phyloP scores from a whole-genome alignment of 2,797 vertebrate species.

The Heliangelus exortis region DNA sequence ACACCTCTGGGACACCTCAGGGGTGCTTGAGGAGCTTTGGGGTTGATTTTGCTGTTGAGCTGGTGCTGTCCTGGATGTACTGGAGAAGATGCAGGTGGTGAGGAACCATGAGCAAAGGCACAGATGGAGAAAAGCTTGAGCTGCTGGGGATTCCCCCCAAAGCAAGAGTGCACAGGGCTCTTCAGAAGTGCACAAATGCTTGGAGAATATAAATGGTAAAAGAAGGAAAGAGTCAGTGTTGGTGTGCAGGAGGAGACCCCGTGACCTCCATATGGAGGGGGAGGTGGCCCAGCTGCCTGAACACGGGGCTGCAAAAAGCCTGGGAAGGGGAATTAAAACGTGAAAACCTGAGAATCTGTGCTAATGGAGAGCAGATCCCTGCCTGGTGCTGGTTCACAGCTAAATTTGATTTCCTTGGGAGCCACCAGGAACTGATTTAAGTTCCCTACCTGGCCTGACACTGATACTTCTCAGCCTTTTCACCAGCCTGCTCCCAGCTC shows the following conservation, averaged over 20 bases:
- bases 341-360: constrained; percentile 50
- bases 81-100: neutral
- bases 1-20: neutral
- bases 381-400: constrained; percentile 51
- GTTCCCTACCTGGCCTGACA: constrained; percentile 43
- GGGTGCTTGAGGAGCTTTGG: neutral
- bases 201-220: neutral
- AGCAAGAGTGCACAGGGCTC: neutral
- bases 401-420: constrained; percentile 34
- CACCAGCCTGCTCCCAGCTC: neutral
- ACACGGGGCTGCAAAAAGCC: constrained; percentile 22
- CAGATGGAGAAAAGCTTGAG: neutral
- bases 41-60: neutral
- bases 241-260: neutral
- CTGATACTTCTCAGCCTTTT: neutral
- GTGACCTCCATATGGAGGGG: constrained; percentile 42
- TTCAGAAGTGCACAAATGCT: neutral
- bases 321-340: constrained; percentile 51
- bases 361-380: constrained; percentile 56
- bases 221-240: neutral
- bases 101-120: neutral
- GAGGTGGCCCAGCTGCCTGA: constrained; percentile 17
- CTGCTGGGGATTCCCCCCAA: neutral
- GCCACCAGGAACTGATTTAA: constrained; percentile 50
- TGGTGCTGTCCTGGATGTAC: neutral